Percentiles rank a stretch among this genome's conserved stretches.
Evolutionary conservation across 2,888 invertebrate species (phyloP).

Genomic region (Drosophila mayaguana): DNA sequence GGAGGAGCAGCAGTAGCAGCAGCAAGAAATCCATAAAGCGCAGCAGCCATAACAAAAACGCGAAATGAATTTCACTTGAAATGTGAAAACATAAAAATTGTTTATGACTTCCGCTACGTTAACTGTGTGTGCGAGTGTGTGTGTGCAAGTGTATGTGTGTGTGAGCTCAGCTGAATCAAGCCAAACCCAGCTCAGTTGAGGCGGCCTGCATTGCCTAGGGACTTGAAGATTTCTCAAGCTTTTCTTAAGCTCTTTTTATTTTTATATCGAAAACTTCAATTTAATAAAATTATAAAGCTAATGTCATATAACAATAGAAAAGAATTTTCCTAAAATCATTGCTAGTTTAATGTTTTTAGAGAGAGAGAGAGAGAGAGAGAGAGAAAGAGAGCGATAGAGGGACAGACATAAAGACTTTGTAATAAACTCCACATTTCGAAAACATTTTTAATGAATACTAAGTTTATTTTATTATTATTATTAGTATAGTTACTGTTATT

Average conservation of each 20-base stretch:
- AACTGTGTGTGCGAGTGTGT: slow-evolving; percentile 34
- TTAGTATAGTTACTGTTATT: too few relatives aligned
- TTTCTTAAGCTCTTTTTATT: neutral
- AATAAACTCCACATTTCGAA: too few relatives aligned
- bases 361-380: too few relatives aligned
- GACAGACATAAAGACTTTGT: too few relatives aligned
- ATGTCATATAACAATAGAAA: neutral
- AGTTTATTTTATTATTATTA: too few relatives aligned
- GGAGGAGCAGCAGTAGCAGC: slow-evolving; percentile 6
- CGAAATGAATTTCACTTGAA: slow-evolving; percentile 80
- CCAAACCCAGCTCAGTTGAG: slow-evolving; percentile 16
- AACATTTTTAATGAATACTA: too few relatives aligned
- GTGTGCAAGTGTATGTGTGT: slow-evolving; percentile 10
- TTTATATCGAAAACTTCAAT: neutral
- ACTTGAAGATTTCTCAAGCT: slow-evolving; percentile 3
- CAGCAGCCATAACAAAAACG: slow-evolving; percentile 80
- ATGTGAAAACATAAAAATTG: slow-evolving; percentile 80
- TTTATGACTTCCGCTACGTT: slow-evolving; percentile 77
- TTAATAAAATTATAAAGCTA: neutral
- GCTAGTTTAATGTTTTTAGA: too few relatives aligned
- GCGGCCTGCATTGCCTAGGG: slow-evolving; percentile 16
- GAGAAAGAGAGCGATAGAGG: too few relatives aligned
- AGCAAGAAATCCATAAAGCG: slow-evolving; percentile 68
- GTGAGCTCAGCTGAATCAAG: slow-evolving; percentile 22
- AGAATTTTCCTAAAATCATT: too few relatives aligned